A percentile compares a stretch with the other conserved stretches of the same genome.
These are phyloP conservation scores for Parascotia fuliginaria DNA, from an alignment of 2,888 invertebrate species.

Conservation along the genomic window DNA sequence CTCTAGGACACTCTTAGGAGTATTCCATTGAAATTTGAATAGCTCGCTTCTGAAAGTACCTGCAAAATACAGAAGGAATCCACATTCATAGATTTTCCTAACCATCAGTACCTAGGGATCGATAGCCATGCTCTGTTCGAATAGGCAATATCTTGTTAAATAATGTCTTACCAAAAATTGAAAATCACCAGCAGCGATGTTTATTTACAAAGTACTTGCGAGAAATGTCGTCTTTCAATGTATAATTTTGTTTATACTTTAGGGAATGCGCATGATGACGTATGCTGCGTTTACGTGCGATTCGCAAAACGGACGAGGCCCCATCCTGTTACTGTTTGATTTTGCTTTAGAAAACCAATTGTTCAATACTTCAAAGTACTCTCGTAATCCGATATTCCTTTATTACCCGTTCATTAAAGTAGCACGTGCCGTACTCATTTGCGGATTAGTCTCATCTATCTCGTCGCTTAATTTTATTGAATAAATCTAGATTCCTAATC, in stretches of 20 bases:
- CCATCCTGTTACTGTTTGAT: conserved; percentile 27
- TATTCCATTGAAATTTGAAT: too few relatives aligned
- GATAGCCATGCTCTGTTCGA: too few relatives aligned
- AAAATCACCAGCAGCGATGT: conserved; percentile 15
- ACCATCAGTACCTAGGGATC: too few relatives aligned
- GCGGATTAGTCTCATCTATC: conserved; percentile 4
- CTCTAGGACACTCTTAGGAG: too few relatives aligned
- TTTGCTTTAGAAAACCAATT: conserved; percentile 24
- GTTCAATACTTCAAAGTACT: conserved; percentile 18
- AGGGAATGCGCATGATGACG: conserved; percentile 64
- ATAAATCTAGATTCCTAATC: not conserved
- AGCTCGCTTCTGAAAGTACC: too few relatives aligned
- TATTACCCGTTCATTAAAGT: conserved; percentile 6
- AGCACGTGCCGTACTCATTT: conserved; percentile 23
- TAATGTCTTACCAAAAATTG: too few relatives aligned
- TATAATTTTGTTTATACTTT: conserved; percentile 68
- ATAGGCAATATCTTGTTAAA: too few relatives aligned
- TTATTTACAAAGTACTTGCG: conserved; percentile 37
- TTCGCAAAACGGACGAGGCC: conserved; percentile 54
- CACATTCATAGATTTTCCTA: too few relatives aligned
- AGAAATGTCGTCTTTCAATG: conserved; percentile 39
- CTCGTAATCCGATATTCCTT: conserved; percentile 6
- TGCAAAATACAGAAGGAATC: too few relatives aligned
- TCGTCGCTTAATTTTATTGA: conserved; percentile 11
- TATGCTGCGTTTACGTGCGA: conserved; percentile 56